These are phyloP conservation scores for Dolichoris vasculosae DNA, from an alignment of 1,140 invertebrate species.

Conservation along the genomic window DNA sequence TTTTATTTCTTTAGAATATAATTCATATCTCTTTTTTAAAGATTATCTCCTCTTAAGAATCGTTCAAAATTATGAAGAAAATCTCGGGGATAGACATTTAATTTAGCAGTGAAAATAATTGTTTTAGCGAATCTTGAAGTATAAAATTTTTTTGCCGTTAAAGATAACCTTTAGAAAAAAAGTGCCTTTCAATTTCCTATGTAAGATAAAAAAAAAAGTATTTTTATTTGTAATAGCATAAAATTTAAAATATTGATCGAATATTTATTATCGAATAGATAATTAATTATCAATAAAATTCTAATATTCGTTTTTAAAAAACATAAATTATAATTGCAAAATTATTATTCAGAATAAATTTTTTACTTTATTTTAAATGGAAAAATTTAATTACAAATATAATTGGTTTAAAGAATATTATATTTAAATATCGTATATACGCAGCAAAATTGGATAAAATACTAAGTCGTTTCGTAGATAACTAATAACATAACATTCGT, in stretches of 20 bases:
- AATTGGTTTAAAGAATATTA: not conserved
- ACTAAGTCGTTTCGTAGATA: not conserved
- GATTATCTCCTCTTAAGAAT: not conserved
- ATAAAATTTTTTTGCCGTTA: not conserved
- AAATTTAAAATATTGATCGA: not conserved
- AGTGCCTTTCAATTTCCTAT: not conserved
- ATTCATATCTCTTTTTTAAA: not conserved
- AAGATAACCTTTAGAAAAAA: not conserved
- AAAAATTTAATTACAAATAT: no score
- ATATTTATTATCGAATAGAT: not conserved
- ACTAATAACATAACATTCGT: not conserved
- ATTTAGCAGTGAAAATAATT: not conserved
- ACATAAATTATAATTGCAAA: no score
- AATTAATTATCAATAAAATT: not conserved
- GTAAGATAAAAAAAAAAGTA: not conserved
- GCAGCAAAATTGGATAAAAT: not conserved
- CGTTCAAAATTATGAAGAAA: not conserved
- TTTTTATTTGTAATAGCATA: not conserved
- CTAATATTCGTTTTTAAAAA: not conserved
- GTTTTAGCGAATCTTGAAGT: not conserved
- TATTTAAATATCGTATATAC: not conserved
- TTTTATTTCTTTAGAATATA: not conserved
- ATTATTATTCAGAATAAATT: no score
- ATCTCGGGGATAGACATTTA: not conserved
- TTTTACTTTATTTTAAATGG: no score